Evolutionary conservation across 2,888 invertebrate species (phyloP).

Genomic region (Hirtodrosophila duncani): DNA sequence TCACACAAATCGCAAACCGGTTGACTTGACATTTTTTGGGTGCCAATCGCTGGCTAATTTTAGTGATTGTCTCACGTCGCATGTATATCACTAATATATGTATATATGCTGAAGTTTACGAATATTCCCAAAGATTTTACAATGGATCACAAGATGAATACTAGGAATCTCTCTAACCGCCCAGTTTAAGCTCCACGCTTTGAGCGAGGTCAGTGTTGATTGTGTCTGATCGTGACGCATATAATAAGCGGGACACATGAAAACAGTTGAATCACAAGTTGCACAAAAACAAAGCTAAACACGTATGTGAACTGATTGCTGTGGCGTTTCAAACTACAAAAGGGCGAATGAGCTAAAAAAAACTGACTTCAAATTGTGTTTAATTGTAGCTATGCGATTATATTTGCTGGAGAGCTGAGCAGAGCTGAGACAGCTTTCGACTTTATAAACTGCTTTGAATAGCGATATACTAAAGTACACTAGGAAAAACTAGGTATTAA

Average conservation of each 20-base stretch:
- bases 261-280: constrained; percentile 16
- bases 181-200: constrained; percentile 24
- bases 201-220: constrained; percentile 53
- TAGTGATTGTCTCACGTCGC: constrained; percentile 51
- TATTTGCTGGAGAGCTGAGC: too few species aligned
- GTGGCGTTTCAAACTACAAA: too few species aligned
- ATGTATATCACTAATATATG: constrained; percentile 17
- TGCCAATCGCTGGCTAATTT: constrained; percentile 47
- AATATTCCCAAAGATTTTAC: too few species aligned
- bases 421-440: too few species aligned
- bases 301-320: too few species aligned
- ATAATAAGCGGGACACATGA: constrained; percentile 1
- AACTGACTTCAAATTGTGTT: too few species aligned
- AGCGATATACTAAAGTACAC: too few species aligned
- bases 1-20: constrained; percentile 29
- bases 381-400: too few species aligned
- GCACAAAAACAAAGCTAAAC: background rate
- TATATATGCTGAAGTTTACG: background rate
- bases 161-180: constrained; percentile 18
- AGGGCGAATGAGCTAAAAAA: too few species aligned
- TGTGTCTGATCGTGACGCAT: constrained; percentile 3
- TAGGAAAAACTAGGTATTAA: too few species aligned
- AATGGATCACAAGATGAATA: too few species aligned
- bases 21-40: constrained; percentile 20
- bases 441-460: too few species aligned